These are phyloP conservation scores for Sphenopsis melanotis DNA, from an alignment of 2,797 vertebrate species.

Conservation along the genomic window DNA sequence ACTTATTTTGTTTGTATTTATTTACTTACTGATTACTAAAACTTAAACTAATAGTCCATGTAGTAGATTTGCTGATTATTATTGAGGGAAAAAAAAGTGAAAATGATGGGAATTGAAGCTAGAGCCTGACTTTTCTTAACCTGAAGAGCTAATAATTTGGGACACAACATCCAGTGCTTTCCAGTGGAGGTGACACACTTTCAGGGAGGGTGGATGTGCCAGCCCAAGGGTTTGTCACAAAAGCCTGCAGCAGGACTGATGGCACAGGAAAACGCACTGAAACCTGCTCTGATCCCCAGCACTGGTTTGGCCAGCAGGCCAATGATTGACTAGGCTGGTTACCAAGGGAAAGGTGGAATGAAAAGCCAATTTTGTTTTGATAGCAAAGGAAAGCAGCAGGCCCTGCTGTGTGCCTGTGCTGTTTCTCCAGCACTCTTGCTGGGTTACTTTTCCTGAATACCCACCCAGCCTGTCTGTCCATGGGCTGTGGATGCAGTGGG, in stretches of 20 bases:
- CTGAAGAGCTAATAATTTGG: not conserved
- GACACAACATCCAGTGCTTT: rapidly evolving
- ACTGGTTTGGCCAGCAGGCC: not conserved
- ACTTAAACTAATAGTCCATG: not conserved
- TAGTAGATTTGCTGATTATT: not conserved
- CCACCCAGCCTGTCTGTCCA: not conserved
- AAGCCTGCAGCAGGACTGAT: not conserved
- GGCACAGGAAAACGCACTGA: not conserved
- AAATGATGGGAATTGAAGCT: not conserved
- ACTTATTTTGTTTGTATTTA: not conserved
- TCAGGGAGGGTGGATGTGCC: not conserved
- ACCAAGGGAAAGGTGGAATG: not conserved
- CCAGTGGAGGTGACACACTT: rapidly evolving
- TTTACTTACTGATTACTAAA: not conserved
- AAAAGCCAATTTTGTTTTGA: not conserved
- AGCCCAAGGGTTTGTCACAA: not conserved
- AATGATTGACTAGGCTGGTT: rapidly evolving
- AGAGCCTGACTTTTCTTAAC: not conserved
- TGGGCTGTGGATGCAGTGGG: rapidly evolving
- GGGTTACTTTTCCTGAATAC: not conserved
- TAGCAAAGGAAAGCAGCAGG: not conserved
- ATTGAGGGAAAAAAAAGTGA: not conserved
- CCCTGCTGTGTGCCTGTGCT: not conserved
- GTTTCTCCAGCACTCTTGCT: not conserved
- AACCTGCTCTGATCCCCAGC: not conserved